Conservation (phyloP, 2,888 invertebrate genomes). For the Cheilosia impressa region DNA sequence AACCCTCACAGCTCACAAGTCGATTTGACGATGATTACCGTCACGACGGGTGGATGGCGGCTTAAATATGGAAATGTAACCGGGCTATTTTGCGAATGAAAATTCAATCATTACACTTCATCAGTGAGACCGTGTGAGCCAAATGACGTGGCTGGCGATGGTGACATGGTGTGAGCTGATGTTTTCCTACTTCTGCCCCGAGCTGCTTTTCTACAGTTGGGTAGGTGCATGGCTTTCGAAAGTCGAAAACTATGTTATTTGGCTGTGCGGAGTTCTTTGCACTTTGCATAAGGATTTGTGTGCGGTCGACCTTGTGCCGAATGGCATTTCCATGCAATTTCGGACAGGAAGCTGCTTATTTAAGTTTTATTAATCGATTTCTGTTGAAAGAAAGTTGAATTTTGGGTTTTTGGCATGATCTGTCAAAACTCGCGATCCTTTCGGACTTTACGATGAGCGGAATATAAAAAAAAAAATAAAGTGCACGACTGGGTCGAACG, state of each 20-base stretch:
- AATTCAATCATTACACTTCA: slow-evolving; percentile 76
- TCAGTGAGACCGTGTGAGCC: slow-evolving; percentile 67
- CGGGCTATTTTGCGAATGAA: slow-evolving; percentile 74
- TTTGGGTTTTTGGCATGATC: no score
- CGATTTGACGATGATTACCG: slow-evolving; percentile 72
- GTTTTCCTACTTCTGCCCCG: slow-evolving; percentile 25
- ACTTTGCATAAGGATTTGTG: slow-evolving; percentile 16
- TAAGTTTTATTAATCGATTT: slow-evolving; percentile 22
- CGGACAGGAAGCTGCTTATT: no score
- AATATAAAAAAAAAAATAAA: no score
- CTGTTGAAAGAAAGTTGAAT: no score
- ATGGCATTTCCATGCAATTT: not conserved
- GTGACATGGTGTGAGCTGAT: slow-evolving; percentile 39
- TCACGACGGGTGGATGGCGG: slow-evolving; percentile 45
- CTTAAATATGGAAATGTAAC: slow-evolving; percentile 74
- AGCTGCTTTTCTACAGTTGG: slow-evolving; percentile 26
- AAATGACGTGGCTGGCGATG: slow-evolving; percentile 57
- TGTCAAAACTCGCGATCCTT: no score
- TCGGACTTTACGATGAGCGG: no score
- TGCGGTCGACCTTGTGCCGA: slow-evolving; percentile 18
- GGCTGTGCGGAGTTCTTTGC: slow-evolving; percentile 20
- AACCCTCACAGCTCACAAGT: slow-evolving; percentile 70
- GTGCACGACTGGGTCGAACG: no score
- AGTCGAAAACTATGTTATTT: slow-evolving; percentile 60
- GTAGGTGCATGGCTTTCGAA: slow-evolving; percentile 10